Evolutionary conservation across 1,140 invertebrate species (phyloP).

Genomic region (Drosophila equinoxialis): DNA sequence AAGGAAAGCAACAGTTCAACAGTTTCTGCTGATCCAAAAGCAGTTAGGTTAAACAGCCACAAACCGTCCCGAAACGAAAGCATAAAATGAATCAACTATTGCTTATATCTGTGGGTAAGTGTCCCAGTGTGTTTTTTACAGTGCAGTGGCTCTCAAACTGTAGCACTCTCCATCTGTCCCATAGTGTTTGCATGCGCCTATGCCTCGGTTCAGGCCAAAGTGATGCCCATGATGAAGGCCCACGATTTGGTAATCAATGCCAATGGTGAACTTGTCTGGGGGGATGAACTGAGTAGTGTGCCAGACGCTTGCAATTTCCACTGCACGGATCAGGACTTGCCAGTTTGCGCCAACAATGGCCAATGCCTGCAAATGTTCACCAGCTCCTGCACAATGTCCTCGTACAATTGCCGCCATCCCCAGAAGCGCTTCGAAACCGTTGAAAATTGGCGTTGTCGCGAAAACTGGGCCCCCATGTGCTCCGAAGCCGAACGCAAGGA

Average conservation of each 20-base stretch:
- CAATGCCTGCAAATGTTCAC: slow-evolving; percentile 67
- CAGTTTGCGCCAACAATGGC: slow-evolving; percentile 65
- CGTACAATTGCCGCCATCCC: slow-evolving; percentile 74
- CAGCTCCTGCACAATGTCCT: slow-evolving; percentile 59
- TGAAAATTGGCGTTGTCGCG: slow-evolving; percentile 57
- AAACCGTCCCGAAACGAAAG: too few relatives aligned
- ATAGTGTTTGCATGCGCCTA: slow-evolving; percentile 22
- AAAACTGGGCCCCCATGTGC: slow-evolving; percentile 56
- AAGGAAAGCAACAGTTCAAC: slow-evolving; percentile 58
- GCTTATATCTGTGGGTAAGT: slow-evolving; percentile 51
- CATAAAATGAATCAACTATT: slow-evolving; percentile 39
- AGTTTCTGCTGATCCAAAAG: slow-evolving; percentile 53
- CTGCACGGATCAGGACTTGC: slow-evolving; percentile 49
- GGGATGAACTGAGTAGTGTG: slow-evolving; percentile 24
- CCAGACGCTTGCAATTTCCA: slow-evolving; percentile 54
- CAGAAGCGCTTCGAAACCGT: slow-evolving; percentile 61
- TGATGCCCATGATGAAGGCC: slow-evolving; percentile 35
- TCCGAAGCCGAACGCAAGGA: slow-evolving; percentile 49
- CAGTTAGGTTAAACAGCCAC: slow-evolving; percentile 54
- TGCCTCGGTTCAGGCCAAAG: slow-evolving; percentile 36
- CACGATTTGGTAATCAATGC: slow-evolving; percentile 56
- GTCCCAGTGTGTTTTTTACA: neutral
- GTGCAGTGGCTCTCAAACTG: neutral
- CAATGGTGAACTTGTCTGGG: slow-evolving; percentile 51
- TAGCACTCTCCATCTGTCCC: neutral